Conservation (phyloP, 30 jellyfish, hydroid and myxozoan genomes). For the Pseudorhiza aurosa region DNA sequence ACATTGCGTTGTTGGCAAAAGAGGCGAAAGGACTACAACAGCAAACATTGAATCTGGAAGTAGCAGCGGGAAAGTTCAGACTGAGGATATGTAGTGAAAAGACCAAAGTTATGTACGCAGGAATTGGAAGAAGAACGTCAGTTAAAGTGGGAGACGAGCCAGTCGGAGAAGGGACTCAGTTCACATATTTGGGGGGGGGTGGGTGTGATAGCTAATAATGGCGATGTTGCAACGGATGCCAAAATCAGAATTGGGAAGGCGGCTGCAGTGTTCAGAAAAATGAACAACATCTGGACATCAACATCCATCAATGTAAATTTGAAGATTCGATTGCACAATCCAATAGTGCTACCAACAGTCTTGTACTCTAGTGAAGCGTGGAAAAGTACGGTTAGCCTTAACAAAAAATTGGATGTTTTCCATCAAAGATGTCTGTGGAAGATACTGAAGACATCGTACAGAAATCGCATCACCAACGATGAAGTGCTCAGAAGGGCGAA, state of each 20-base stretch:
- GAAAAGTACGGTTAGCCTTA: not conserved
- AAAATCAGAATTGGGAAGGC: constrained; percentile 6
- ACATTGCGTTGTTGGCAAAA: constrained; percentile 11
- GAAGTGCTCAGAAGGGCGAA: not conserved
- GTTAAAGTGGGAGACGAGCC: not conserved
- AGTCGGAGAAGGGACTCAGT: not conserved
- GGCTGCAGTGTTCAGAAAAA: constrained; percentile 1
- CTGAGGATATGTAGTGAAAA: constrained; percentile 1
- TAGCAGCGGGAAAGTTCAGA: not conserved
- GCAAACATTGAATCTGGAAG: not conserved
- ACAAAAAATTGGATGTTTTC: constrained; percentile 4
- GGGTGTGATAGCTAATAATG: constrained; percentile 3
- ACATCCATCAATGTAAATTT: not conserved
- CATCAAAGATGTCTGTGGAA: constrained; percentile 9
- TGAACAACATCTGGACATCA: constrained; percentile 6
- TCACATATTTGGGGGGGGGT: constrained; percentile 3
- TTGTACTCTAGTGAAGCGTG: constrained; percentile 5
- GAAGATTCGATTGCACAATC: not conserved
- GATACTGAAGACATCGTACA: not conserved
- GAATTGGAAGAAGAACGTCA: not conserved
- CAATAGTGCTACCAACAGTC: constrained; percentile 1
- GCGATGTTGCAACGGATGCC: not conserved
- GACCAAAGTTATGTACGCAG: constrained; percentile 6
- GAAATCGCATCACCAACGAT: constrained; percentile 1
- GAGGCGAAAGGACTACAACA: not conserved